Conservation (phyloP, 2,888 invertebrate species). For the Agriopis leucophaearia region DNA sequence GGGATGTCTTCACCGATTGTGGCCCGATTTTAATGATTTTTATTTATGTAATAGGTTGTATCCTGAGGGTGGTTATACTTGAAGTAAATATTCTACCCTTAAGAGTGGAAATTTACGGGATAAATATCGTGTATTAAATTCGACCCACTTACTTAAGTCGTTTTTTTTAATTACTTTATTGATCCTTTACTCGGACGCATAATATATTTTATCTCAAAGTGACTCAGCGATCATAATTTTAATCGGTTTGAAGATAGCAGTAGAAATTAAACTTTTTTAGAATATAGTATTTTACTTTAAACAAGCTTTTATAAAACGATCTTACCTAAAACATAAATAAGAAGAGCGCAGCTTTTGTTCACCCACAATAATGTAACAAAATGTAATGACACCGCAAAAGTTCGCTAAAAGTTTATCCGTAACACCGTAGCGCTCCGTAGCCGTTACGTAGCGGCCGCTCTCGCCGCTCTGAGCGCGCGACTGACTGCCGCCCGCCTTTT, state of each 20-base stretch:
- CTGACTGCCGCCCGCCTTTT: slow-evolving; percentile 68
- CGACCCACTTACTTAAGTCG: too few species aligned
- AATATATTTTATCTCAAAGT: too few species aligned
- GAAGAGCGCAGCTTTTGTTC: slow-evolving; percentile 20
- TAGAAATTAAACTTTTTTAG: neutral
- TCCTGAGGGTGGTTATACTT: too few species aligned
- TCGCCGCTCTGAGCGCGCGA: slow-evolving; percentile 68
- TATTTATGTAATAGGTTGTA: too few species aligned
- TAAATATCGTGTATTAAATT: too few species aligned
- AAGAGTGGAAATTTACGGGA: too few species aligned
- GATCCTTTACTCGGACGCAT: too few species aligned
- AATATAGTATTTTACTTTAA: neutral
- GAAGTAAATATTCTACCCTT: too few species aligned
- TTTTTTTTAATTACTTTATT: too few species aligned
- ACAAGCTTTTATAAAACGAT: slow-evolving; percentile 29
- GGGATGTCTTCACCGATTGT: too few species aligned
- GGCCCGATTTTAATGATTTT: too few species aligned
- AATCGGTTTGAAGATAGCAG: neutral
- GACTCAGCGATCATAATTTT: too few species aligned
- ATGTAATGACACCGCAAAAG: slow-evolving; percentile 45
- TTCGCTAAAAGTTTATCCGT: slow-evolving; percentile 64
- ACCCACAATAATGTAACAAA: slow-evolving; percentile 33
- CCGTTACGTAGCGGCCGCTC: slow-evolving; percentile 61
- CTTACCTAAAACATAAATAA: slow-evolving; percentile 50
- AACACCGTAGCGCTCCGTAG: slow-evolving; percentile 59